phyloP scores from a whole-genome alignment of 1,140 invertebrate species.

The Amyelois transitella region DNA sequence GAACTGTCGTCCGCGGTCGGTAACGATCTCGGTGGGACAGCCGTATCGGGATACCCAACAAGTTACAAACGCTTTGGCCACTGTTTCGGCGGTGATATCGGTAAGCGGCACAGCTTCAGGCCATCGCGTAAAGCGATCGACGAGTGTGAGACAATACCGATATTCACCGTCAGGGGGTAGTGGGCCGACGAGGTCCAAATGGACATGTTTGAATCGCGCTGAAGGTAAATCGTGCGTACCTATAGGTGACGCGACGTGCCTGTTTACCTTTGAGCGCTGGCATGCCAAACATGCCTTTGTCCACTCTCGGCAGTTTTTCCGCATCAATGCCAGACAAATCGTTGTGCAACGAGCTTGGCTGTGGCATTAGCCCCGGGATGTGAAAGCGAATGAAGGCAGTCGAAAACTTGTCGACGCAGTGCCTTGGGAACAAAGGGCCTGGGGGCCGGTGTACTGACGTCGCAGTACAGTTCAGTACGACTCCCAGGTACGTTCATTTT shows the following conservation, averaged over 20 bases:
- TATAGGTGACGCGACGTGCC: not conserved
- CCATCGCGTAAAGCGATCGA: not conserved
- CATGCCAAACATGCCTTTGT: not conserved
- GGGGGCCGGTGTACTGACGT: not conserved
- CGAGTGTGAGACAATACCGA: not conserved
- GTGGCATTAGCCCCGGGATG: not conserved
- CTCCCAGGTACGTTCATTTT: not conserved
- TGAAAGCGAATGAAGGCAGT: not conserved
- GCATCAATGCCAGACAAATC: not conserved
- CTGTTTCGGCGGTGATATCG: not conserved
- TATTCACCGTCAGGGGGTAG: not conserved
- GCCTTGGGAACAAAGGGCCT: not conserved
- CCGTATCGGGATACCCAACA: not conserved
- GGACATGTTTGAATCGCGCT: not conserved
- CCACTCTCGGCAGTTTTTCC: constrained; percentile 3
- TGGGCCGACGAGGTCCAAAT: not conserved
- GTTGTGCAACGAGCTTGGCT: not conserved
- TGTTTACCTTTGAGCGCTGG: not conserved
- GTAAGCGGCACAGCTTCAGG: not conserved
- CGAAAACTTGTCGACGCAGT: not conserved
- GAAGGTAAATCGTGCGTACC: not conserved
- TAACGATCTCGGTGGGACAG: not conserved
- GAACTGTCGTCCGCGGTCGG: not conserved
- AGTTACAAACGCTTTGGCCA: not conserved
- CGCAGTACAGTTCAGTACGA: not conserved